phyloP scores from a whole-genome alignment of 2,888 invertebrate species.

The Carpatolechia fugitivella region DNA sequence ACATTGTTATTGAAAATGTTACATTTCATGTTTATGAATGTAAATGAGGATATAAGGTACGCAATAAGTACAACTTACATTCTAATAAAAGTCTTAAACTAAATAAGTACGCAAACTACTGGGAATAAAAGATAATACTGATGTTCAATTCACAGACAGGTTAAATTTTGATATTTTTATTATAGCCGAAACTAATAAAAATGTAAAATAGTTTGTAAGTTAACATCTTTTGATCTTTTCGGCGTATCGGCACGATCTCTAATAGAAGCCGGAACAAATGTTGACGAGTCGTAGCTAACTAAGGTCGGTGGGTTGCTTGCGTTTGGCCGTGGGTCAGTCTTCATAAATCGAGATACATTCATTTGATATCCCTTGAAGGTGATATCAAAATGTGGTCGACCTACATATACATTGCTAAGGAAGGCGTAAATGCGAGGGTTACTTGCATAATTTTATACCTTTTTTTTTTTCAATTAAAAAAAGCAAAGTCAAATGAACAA shows the following conservation, averaged over 20 bases:
- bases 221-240: constrained; percentile 7
- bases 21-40: neutral
- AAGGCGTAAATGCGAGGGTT: neutral
- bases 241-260: constrained; percentile 23
- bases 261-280: constrained; percentile 51
- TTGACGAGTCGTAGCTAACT: constrained; percentile 44
- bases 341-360: constrained; percentile 44
- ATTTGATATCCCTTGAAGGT: constrained; percentile 43
- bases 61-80: no score
- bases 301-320: constrained; percentile 45
- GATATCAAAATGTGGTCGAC: constrained; percentile 33
- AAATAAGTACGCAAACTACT: no score
- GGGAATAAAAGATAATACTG: no score
- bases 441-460: no score
- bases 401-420: constrained; percentile 12
- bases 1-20: neutral
- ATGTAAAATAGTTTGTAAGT: constrained; percentile 2
- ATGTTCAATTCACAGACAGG: no score
- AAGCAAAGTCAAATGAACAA: neutral
- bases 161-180: neutral
- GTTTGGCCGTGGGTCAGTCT: constrained; percentile 55
- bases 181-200: neutral
- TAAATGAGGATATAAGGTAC: neutral
- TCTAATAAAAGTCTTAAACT: no score
- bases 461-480: no score